phyloP scores from a whole-genome alignment of 2,113 vertebrate species.

The Menura novaehollandiae region DNA sequence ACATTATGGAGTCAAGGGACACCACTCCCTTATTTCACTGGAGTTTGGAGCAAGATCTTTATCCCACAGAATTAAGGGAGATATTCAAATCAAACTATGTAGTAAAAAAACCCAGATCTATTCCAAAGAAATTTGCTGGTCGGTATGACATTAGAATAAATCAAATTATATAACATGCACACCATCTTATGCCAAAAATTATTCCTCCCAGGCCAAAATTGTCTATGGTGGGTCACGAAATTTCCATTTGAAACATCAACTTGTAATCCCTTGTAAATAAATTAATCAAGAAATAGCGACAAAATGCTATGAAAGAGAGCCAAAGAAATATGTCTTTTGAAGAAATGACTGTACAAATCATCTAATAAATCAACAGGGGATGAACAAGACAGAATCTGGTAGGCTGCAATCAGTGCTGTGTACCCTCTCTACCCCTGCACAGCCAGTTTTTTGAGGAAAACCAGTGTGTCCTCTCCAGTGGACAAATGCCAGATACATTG shows the following conservation, averaged over 20 bases:
- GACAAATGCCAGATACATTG: not conserved
- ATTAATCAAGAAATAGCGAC: not conserved
- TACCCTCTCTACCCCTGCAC: not conserved
- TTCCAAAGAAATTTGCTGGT: not conserved
- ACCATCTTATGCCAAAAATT: not conserved
- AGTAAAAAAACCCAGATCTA: not conserved
- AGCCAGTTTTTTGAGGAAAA: not conserved
- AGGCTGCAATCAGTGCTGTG: rapidly evolving
- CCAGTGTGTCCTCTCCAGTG: rapidly evolving
- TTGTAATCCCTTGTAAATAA: not conserved
- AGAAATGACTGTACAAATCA: not conserved
- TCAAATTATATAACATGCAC: not conserved
- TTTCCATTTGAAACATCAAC: not conserved
- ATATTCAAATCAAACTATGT: not conserved
- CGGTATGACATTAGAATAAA: not conserved
- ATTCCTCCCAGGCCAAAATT: not conserved
- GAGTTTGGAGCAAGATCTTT: not conserved
- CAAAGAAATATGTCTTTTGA: not conserved
- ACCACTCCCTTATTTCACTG: not conserved
- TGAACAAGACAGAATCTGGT: not conserved
- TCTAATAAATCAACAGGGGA: not conserved
- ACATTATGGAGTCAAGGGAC: not conserved
- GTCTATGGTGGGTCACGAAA: not conserved
- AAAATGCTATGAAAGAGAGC: not conserved
- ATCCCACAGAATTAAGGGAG: not conserved